Percentiles rank a stretch among this genome's conserved stretches.
These are phyloP conservation scores for Gortyna flavago DNA, from an alignment of 2,888 invertebrate species.

Conservation along the genomic window DNA sequence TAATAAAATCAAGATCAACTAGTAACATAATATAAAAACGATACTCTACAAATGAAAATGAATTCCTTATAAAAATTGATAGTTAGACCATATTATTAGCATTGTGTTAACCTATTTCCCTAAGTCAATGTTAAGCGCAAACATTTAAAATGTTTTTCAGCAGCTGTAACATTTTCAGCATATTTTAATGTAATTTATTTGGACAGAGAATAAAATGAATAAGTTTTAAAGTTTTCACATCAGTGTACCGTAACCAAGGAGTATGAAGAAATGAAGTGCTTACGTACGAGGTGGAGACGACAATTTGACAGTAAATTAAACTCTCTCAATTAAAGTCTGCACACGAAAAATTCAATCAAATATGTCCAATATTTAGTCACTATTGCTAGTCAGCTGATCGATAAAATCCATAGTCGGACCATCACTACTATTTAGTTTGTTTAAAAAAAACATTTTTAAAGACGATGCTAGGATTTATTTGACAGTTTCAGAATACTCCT, in stretches of 20 bases:
- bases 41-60: background rate
- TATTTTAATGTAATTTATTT: conserved; percentile 10
- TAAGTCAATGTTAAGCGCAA: conserved; percentile 51
- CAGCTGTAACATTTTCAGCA: conserved; percentile 19
- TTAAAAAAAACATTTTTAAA: no score
- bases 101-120: conserved; percentile 43
- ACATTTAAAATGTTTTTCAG: conserved; percentile 3
- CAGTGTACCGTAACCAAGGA: background rate
- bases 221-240: background rate
- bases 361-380: no score
- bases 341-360: no score
- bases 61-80: conserved; percentile 29
- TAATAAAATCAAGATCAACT: conserved; percentile 11
- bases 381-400: no score
- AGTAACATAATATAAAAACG: background rate
- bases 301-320: no score
- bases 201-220: conserved; percentile 15
- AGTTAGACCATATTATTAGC: conserved; percentile 23
- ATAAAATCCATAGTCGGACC: no score
- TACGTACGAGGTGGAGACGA: background rate
- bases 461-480: no score
- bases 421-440: no score
- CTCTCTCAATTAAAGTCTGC: no score
- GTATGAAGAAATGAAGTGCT: background rate
- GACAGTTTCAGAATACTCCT: no score